These are phyloP conservation scores for Zygogramma bicolorata DNA, from an alignment of 2,888 invertebrate genomes.

Conservation along the genomic window DNA sequence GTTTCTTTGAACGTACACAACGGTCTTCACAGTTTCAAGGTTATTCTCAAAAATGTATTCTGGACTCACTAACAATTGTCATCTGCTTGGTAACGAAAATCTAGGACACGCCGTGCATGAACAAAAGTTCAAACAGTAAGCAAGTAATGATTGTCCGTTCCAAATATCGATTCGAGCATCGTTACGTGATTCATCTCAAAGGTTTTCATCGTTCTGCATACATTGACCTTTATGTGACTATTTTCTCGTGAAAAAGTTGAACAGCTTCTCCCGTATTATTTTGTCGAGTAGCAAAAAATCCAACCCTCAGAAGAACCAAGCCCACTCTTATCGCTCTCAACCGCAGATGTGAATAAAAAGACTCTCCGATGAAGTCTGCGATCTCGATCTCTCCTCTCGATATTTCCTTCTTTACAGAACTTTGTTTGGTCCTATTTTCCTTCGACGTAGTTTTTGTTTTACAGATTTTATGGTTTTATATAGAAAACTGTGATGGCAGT, in stretches of 20 bases:
- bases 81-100: no score
- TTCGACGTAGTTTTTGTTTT: conserved; percentile 5
- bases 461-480: conserved; percentile 13
- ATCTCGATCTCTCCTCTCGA: background rate
- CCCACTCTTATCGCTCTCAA: conserved; percentile 22
- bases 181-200: background rate
- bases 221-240: background rate
- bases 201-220: background rate
- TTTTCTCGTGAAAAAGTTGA: background rate
- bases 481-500: conserved; percentile 5
- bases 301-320: background rate
- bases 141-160: no score
- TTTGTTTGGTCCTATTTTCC: conserved; percentile 13
- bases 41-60: no score
- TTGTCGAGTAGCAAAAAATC: background rate
- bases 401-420: background rate
- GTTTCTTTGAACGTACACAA: no score
- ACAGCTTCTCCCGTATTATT: background rate
- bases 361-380: conserved; percentile 22
- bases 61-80: no score
- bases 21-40: no score
- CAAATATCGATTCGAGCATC: background rate
- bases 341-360: conserved; percentile 49
- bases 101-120: no score
- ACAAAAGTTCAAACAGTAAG: no score